Base-by-base conservation (phyloP, 2,888 invertebrate species). In the Allacma fusca region DNA sequence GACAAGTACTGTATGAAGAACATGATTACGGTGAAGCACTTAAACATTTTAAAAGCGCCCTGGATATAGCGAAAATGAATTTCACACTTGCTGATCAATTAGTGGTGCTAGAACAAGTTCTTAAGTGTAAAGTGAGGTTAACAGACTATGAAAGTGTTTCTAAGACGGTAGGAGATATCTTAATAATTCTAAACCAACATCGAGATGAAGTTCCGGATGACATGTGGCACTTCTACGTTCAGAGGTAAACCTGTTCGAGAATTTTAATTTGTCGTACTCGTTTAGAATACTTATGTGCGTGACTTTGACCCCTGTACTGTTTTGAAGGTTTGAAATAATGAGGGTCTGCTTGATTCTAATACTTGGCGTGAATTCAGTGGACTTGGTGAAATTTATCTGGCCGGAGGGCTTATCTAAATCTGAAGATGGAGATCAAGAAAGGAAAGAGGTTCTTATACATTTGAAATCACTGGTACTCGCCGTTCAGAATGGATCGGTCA, bases 91-190 rank as follows among this genome's bases (percentile, higher is more conserved):
- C 79, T 0, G 84, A 84, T 76, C 81, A 83, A 62, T n/a, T 84
- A 5, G 74, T 79, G 0, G 73, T 82, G 0, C 65, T 80, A 0
- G 82, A 82, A 23, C 77, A 75, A 34, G 80, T 83, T 28, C 75
- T 82, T 19, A 80, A 75, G 64, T 80, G 81, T 69, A 84, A 84
- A 75, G 76, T 84, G 1, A 80, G 81, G 68, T 76, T 82, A 70
- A 81, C 79, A 9, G 84, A 84, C 16, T 82, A 79, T 21, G 84
- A 84, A 70, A 82, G 82, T 64, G 81, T 78, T n/a, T 81, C 80
- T 2, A 83, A 84, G 77, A 80, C 77, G 26, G 80, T 84, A 0
- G 78, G 74, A 24, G 84, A 84, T 68, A 79, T 70, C 9, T 29
- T 83, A 12, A 70, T 78, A 5, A 43, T 72, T 13, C 23, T 78